Evolutionary conservation across 2,797 vertebrate species (phyloP), one percentile per base, ranked within the genome.

Genomic region (Fistularia commersonii): DNA sequence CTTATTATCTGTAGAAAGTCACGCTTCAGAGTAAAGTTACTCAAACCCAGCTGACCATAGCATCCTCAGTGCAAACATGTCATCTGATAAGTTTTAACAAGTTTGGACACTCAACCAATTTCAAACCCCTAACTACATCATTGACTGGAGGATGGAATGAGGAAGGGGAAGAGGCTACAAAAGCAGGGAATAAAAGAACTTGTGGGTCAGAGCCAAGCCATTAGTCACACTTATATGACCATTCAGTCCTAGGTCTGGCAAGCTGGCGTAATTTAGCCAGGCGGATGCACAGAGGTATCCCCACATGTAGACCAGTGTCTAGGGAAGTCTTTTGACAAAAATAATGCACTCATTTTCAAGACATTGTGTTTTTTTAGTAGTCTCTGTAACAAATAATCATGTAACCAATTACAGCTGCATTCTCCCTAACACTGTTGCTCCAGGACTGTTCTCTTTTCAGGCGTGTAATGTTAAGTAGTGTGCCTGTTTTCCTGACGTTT

Each of bases 1-100:
- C 77, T 80, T 69, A 70, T 85, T 85, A 85, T 82, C 82, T 74
- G 54, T 71, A 86, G 82, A 72, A 85, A 84, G 75, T 74, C 73
- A 76, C 77, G 78, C 81, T 82, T 87, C 69, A 75, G 57, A 67
- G 67, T 45, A 48, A 48, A 72, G 66, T 86, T 84, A 69, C 61
- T 77, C 58, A 63, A 60, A 80, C 71, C 77, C 59, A 70, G 58
- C 48, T 77, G 74, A 74, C 72, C 69, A 47, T 38, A 61, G 48
- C 8, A 34, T 66, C 54, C 49, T 63, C 51, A 51, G 58, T 42
- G 54, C 56, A 58, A 65, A 64, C 41, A 66, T 32, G n/a, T 56
- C 13, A 47, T 45, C 42, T 53, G 61, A 35, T 54, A 58, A 56
- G 50, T 65, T 78, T 76, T 57, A 79, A 76, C 49, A 73, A 77